A percentile compares a stretch with the other conserved stretches of the same genome.
Conservation (phyloP, 1,140 invertebrate species). For the Caenorhabditis brenneri region DNA sequence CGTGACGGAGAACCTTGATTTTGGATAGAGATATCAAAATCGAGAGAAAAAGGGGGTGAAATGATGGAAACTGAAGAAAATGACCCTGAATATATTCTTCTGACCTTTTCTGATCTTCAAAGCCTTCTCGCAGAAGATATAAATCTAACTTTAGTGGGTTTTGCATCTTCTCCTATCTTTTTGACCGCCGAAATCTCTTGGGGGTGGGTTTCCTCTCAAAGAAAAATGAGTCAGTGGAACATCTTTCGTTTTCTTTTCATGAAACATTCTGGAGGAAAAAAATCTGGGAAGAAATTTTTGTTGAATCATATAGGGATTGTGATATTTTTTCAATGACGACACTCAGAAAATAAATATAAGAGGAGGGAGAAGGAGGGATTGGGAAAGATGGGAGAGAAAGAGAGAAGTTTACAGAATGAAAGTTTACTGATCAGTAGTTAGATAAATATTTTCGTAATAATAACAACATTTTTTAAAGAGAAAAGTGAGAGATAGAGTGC, state of each 20-base stretch:
- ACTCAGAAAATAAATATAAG: not conserved
- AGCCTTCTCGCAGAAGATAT: too few relatives aligned
- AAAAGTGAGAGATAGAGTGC: too few relatives aligned
- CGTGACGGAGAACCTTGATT: not conserved
- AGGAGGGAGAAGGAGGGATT: not conserved
- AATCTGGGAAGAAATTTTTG: not conserved
- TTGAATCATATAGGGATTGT: not conserved
- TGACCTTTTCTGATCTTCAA: not conserved
- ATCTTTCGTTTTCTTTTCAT: not conserved
- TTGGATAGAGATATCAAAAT: not conserved
- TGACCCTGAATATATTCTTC: not conserved
- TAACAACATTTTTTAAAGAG: too few relatives aligned
- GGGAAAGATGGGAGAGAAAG: not conserved
- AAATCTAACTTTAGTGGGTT: too few relatives aligned
- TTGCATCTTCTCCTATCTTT: too few relatives aligned
- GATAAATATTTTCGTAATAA: not conserved
- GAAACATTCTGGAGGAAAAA: not conserved
- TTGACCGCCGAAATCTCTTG: too few relatives aligned
- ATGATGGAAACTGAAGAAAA: too few relatives aligned
- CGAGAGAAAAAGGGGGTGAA: too few relatives aligned
- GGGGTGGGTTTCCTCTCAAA: too few relatives aligned
- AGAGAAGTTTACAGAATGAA: not conserved
- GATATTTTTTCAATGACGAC: constrained; percentile 17
- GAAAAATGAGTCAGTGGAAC: too few relatives aligned
- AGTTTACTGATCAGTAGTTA: not conserved